phyloP scores from a whole-genome alignment of 2,888 invertebrate genomes.

The Nomada fabriciana region DNA sequence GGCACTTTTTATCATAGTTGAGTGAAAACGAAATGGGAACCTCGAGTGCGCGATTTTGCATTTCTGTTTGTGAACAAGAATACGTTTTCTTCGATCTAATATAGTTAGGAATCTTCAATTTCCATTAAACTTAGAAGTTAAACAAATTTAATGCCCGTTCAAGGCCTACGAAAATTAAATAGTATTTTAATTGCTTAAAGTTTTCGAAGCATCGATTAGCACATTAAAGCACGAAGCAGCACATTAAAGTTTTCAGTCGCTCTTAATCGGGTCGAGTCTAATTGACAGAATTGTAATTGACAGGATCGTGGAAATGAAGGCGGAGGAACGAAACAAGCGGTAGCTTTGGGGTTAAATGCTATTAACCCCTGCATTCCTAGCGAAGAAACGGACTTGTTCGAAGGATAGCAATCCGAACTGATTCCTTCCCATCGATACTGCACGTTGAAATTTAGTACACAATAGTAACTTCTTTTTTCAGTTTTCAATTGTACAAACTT shows the following conservation, averaged over 20 bases:
- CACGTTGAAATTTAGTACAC: too few species aligned
- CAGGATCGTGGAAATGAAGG: neutral
- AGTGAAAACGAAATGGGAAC: neutral
- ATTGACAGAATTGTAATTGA: slow-evolving; percentile 27
- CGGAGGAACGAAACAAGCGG: neutral
- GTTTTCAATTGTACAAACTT: too few species aligned
- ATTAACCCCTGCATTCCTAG: neutral
- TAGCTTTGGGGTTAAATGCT: neutral
- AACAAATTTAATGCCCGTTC: too few species aligned
- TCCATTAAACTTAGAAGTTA: too few species aligned
- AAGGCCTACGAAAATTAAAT: too few species aligned
- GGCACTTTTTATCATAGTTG: neutral
- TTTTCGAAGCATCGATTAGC: too few species aligned
- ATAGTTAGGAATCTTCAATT: too few species aligned
- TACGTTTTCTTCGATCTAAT: too few species aligned
- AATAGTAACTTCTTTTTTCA: too few species aligned
- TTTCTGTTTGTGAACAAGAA: neutral
- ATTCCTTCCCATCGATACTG: too few species aligned
- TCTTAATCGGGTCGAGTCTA: slow-evolving; percentile 7
- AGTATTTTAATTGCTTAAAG: too few species aligned
- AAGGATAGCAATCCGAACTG: neutral
- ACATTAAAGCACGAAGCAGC: too few species aligned
- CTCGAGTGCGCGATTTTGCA: neutral
- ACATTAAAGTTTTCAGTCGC: slow-evolving; percentile 28
- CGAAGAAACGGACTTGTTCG: neutral